Percentiles rank a stretch among this genome's conserved stretches.
Conservation (phyloP, 2,113 vertebrate species). For the Gnathonemus echidnorhynchus region DNA sequence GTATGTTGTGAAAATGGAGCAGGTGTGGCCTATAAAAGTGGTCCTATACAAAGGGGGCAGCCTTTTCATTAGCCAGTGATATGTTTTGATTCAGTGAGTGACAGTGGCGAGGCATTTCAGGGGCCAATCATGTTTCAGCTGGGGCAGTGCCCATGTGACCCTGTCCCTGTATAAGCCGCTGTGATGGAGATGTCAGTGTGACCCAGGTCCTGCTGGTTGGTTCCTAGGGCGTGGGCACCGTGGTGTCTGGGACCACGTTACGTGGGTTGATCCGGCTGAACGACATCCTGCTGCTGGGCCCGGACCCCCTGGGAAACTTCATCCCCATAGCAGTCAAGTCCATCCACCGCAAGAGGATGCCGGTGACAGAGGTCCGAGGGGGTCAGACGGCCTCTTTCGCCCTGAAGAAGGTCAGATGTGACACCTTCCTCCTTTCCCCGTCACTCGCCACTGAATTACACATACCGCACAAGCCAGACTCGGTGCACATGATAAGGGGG, state of each 20-base stretch:
- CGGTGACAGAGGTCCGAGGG: constrained; percentile 83
- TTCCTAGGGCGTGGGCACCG: constrained; percentile 84
- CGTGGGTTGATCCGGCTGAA: constrained; percentile 86
- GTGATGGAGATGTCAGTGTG: background rate
- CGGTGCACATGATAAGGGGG: constrained; percentile 41
- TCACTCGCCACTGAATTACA: background rate
- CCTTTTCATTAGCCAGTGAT: background rate
- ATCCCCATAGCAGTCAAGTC: constrained; percentile 85
- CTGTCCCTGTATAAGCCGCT: background rate
- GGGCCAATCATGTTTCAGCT: background rate
- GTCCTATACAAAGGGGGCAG: background rate
- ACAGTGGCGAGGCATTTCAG: background rate
- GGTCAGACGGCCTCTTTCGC: constrained; percentile 93
- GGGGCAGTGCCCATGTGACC: background rate
- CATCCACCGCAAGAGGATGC: constrained; percentile 93
- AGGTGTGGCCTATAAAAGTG: background rate
- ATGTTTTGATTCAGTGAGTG: background rate
- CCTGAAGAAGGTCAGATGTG: constrained; percentile 77
- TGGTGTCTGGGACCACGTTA: constrained; percentile 88
- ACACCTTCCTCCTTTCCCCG: background rate
- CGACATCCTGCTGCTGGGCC: constrained; percentile 82
- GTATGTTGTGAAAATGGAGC: background rate
- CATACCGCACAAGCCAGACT: no score
- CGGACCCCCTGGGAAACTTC: constrained; percentile 84
- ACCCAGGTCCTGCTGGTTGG: background rate